Percentiles rank a stretch among this genome's conserved stretches.
phyloP scores from a whole-genome alignment of 2,888 invertebrate species.

The Camptogramma bilineatum region DNA sequence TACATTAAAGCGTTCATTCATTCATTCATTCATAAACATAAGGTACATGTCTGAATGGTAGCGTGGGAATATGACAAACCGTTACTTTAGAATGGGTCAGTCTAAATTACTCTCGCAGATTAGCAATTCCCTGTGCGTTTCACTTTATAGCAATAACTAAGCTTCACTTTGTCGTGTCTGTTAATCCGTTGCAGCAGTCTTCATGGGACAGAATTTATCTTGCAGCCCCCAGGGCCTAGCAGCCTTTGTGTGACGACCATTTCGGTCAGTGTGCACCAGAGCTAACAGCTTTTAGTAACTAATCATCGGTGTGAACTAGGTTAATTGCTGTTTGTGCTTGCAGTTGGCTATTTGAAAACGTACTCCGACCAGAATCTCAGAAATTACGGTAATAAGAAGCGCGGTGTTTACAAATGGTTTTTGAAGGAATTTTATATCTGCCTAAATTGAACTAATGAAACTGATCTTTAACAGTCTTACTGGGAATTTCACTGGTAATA shows the following conservation, averaged over 20 bases:
- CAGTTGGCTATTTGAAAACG: background rate
- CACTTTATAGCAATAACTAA: background rate
- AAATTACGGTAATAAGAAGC: background rate
- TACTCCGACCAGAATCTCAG: background rate
- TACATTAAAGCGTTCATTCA: no score
- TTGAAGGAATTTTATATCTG: no score
- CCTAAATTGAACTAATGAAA: no score
- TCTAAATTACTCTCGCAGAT: no score
- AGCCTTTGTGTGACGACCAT: constrained; percentile 33
- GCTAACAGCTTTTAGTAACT: constrained; percentile 29
- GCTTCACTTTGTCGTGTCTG: constrained; percentile 10
- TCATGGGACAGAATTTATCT: constrained; percentile 32
- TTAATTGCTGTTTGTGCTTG: constrained; percentile 7
- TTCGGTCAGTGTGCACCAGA: constrained; percentile 18
- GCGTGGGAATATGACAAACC: background rate
- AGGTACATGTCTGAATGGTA: background rate
- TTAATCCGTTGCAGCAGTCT: constrained; percentile 7
- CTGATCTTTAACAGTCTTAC: no score
- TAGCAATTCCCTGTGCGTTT: background rate
- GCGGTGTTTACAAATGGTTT: background rate
- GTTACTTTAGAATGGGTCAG: background rate
- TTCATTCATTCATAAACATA: background rate
- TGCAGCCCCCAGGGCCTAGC: constrained; percentile 24
- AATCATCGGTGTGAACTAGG: constrained; percentile 17
- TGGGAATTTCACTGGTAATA: no score